Base-by-base conservation (phyloP, 1,140 invertebrate species). In the Gonioctena quinquepunctata region DNA sequence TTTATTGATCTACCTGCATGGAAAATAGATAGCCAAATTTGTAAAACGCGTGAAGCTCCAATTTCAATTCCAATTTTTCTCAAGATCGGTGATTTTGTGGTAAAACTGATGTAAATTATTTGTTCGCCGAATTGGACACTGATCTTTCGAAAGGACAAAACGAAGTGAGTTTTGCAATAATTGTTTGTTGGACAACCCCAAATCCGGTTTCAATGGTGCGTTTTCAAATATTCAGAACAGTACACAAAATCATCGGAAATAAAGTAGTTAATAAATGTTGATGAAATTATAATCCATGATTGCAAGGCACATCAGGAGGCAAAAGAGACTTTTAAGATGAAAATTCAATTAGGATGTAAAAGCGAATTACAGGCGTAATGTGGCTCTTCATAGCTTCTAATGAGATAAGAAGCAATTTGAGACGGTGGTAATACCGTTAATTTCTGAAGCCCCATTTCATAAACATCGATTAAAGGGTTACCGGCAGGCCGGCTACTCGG, bases 401-500 rank as follows among this genome's bases (percentile, higher is more conserved):
- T 79, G 75, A 70, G 78, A 81, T 80, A 77, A 81, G 79, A 80
- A 80, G 76, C 79, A 79, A 79, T 80, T 80, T 80, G 77, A 80
- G 79, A 81, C 70, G 75, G 68, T 69, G 75, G 68, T 81, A 80
- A 81, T 69, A 72, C 74, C 76, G 78, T 79, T 80, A 81, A 79
- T 79, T 79, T 75, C 77, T 77, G 72, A 78, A 79, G 74, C 73
- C 76, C 71, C 78, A 78, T 81, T 81, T 80, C 79, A 81, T 81
- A 81, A 81, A 81, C 79, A 81, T 81, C 77, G 79, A 80, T 80
- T 80, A 80, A 76, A 77, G 76, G 76, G 77, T 77, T 79, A 77
- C 75, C 65, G 77, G 54, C 54, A 61, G 33, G 67, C 57, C 25
- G 23, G 62, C 61, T 62, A 66, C 27, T n/a, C 11, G 28, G 50